Evolutionary conservation across 2,888 invertebrate species (phyloP).

Genomic region (Lithophane ornitopus): DNA sequence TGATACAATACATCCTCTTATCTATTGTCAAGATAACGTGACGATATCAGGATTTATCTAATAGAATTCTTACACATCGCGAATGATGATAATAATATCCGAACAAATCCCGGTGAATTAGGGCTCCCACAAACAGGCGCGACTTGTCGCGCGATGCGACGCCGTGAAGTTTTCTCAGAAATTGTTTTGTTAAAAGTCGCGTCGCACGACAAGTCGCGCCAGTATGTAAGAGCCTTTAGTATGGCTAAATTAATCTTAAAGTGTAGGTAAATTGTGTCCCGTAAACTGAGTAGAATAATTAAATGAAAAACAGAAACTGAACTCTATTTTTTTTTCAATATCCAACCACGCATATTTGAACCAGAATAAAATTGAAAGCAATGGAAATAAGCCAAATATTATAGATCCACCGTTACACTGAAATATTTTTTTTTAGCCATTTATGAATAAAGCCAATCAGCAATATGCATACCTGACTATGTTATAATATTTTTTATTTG

Average conservation of each 20-base stretch:
- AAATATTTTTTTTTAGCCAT: slow-evolving; percentile 13
- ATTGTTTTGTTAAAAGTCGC: too few relatives aligned
- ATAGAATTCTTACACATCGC: slow-evolving; percentile 4
- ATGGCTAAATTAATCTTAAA: too few relatives aligned
- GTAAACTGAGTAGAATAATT: background rate
- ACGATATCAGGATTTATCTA: slow-evolving; percentile 14
- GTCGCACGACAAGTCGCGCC: too few relatives aligned
- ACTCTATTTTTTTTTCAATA: background rate
- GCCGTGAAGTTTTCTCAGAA: too few relatives aligned
- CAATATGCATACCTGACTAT: background rate
- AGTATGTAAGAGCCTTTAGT: too few relatives aligned
- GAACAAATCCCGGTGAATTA: background rate
- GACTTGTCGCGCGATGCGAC: too few relatives aligned
- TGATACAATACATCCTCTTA: slow-evolving; percentile 42
- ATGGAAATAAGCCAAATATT: slow-evolving; percentile 6
- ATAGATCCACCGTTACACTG: slow-evolving; percentile 8
- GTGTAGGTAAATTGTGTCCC: background rate
- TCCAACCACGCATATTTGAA: background rate
- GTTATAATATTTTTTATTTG: background rate
- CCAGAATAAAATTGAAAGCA: slow-evolving; percentile 15
- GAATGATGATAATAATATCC: background rate
- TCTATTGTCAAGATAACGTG: slow-evolving; percentile 39
- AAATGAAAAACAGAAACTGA: background rate
- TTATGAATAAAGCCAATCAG: slow-evolving; percentile 49
- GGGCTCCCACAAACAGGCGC: too few relatives aligned